phyloP scores from a whole-genome alignment of 2,113 vertebrate genomes.

The Turdus rufiventris region DNA sequence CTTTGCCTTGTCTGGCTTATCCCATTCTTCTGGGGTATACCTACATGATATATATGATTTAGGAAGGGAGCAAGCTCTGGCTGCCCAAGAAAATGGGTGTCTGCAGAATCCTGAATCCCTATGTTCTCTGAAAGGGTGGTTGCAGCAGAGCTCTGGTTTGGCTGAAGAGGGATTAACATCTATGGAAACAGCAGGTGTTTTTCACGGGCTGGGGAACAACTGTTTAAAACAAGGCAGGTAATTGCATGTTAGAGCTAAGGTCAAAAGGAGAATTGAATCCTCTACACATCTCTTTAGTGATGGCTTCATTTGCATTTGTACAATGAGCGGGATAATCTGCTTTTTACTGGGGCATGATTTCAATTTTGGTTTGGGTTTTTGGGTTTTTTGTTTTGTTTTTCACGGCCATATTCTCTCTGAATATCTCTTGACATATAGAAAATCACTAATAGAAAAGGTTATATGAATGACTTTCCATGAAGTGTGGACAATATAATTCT shows the following conservation, averaged over 20 bases:
- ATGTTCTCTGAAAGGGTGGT: not conserved
- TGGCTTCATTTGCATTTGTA: not conserved
- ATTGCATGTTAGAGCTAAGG: not conserved
- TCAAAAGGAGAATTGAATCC: not conserved
- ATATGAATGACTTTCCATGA: not conserved
- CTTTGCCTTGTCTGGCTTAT: not conserved
- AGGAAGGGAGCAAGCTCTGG: not conserved
- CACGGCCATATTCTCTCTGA: not conserved
- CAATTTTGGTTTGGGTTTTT: accelerated
- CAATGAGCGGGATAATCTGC: not conserved
- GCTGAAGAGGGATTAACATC: not conserved
- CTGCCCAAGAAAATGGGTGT: not conserved
- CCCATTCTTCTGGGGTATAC: not conserved
- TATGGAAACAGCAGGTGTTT: not conserved
- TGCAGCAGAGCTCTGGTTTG: not conserved
- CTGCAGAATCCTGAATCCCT: not conserved
- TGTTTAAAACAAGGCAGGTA: not conserved
- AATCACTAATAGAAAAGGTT: not conserved
- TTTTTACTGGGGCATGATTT: not conserved
- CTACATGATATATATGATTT: not conserved
- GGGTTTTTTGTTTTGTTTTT: not conserved
- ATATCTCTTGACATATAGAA: not conserved
- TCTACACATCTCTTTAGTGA: not conserved
- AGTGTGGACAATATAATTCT: not conserved
- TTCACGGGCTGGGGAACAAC: not conserved